Evolutionary conservation across 2,797 vertebrate genomes (phyloP).

Genomic region (Chloroceryle inda): DNA sequence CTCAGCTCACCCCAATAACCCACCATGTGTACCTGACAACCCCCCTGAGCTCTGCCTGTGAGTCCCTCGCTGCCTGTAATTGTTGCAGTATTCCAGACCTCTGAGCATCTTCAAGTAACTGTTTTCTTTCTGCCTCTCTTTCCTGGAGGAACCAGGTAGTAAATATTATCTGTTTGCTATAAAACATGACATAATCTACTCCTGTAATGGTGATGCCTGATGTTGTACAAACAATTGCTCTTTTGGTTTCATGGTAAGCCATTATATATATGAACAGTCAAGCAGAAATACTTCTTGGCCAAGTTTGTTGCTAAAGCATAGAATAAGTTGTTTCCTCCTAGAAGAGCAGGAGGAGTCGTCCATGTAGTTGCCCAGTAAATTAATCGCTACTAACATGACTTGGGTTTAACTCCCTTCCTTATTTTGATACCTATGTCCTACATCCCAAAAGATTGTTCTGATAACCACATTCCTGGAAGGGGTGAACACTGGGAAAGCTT

Average conservation of each 20-base stretch:
- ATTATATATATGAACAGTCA: not conserved
- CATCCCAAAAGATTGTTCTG: not conserved
- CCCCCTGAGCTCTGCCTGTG: rapidly evolving
- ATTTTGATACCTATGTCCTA: not conserved
- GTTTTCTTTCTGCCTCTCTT: not conserved
- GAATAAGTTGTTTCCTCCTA: not conserved
- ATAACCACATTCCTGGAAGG: rapidly evolving
- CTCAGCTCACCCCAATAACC: not conserved
- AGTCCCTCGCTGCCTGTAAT: not conserved
- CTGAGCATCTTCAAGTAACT: not conserved
- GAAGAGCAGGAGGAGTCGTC: not conserved
- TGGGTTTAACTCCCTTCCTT: not conserved
- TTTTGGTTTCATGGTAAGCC: not conserved
- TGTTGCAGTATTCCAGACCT: not conserved
- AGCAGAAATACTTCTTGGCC: not conserved
- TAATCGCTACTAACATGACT: not conserved
- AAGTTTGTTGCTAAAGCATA: not conserved
- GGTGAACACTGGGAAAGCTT: not conserved
- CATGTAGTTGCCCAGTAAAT: not conserved
- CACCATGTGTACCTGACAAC: not conserved
- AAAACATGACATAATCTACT: not conserved
- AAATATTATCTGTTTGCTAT: not conserved
- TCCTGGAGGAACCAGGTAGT: not conserved
- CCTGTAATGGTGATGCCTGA: not conserved
- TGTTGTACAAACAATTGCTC: not conserved